Percentiles rank a stretch among this genome's conserved stretches.
Evolutionary conservation across 2,888 invertebrate species (phyloP).

Genomic region (Linhomoeus sp.): DNA sequence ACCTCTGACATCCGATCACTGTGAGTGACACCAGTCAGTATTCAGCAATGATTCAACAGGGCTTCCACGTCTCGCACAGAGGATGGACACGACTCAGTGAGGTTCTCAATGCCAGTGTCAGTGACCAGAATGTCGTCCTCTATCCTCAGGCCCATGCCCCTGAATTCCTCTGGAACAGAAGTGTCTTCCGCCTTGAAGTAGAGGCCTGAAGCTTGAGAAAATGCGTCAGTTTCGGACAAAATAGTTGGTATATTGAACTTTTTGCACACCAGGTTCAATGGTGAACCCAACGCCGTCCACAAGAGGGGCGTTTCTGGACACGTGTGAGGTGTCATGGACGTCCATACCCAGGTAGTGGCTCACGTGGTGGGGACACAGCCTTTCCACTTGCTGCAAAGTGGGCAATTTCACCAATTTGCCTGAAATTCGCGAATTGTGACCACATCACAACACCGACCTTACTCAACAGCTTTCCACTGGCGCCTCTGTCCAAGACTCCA

Average conservation of each 20-base stretch:
- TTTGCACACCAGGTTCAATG: constrained; percentile 59
- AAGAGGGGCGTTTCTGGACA: constrained; percentile 49
- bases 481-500: no score
- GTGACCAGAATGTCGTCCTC: constrained; percentile 81
- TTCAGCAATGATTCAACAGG: no score
- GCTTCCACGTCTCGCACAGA: constrained; percentile 7
- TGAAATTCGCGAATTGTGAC: no score
- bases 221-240: background rate
- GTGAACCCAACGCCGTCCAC: constrained; percentile 71
- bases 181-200: constrained; percentile 49
- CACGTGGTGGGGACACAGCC: constrained; percentile 74
- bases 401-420: no score
- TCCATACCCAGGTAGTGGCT: constrained; percentile 94
- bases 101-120: constrained; percentile 32
- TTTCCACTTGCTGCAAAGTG: constrained; percentile 42
- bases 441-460: no score
- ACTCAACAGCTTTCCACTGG: no score
- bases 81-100: constrained; percentile 26
- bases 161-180: constrained; percentile 53
- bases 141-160: constrained; percentile 69
- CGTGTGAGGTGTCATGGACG: constrained; percentile 73
- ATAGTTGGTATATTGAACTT: background rate
- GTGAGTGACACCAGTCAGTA: no score
- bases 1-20: no score
- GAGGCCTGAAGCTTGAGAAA: constrained; percentile 40